Evolutionary conservation across 2,888 invertebrate species (phyloP).

Genomic region (Chesias legatella): DNA sequence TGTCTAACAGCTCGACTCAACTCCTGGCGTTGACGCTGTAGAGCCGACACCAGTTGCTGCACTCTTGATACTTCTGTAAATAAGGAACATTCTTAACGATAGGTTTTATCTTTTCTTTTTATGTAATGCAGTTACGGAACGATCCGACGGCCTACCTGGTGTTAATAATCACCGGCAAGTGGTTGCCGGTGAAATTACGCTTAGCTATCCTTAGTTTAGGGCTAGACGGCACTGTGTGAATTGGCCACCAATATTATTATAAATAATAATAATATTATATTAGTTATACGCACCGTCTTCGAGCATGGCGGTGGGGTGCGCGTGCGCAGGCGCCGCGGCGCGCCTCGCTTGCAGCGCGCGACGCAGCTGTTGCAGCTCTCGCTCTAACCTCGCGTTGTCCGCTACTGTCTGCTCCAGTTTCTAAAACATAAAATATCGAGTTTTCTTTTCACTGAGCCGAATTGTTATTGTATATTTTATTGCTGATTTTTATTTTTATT

Average conservation of each 20-base stretch:
- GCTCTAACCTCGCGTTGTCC: constrained; percentile 93
- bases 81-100: not conserved
- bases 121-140: too few relatives aligned
- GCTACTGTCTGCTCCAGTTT: constrained; percentile 95
- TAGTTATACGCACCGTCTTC: constrained; percentile 82
- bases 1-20: constrained; percentile 92
- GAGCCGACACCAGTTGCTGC: constrained; percentile 89
- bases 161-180: too few relatives aligned
- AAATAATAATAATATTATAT: too few relatives aligned
- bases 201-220: too few relatives aligned
- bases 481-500: too few relatives aligned
- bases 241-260: too few relatives aligned
- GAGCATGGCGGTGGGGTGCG: constrained; percentile 82
- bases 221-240: too few relatives aligned
- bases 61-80: constrained; percentile 88
- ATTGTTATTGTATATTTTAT: too few relatives aligned
- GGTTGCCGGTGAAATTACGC: too few relatives aligned
- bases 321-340: constrained; percentile 63
- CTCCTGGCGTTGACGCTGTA: constrained; percentile 92
- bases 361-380: constrained; percentile 90
- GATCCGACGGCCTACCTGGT: too few relatives aligned
- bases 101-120: too few relatives aligned
- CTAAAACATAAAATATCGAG: constrained; percentile 63
- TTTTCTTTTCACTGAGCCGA: too few relatives aligned
- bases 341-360: constrained; percentile 90